phyloP scores from a whole-genome alignment of 2,797 vertebrate species.

The Lacerta agilis region DNA sequence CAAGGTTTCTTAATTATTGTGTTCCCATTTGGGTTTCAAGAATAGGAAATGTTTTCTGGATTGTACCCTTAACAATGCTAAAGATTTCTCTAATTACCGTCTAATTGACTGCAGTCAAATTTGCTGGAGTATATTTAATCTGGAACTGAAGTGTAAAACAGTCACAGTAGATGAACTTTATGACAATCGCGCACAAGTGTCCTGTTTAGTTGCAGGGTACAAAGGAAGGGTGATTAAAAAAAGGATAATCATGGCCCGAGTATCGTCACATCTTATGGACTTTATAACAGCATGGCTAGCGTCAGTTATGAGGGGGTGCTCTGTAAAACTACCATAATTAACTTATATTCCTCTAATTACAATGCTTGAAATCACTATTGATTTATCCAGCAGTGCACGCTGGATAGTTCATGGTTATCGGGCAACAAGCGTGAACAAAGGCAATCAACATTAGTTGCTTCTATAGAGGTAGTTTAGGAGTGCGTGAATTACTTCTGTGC shows the following conservation, averaged over 20 bases:
- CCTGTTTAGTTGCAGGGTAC: conserved; percentile 21
- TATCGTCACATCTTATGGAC: conserved; percentile 27
- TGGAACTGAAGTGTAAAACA: conserved; percentile 36
- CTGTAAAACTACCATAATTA: conserved; percentile 41
- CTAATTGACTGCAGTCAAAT: conserved; percentile 49
- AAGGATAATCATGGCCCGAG: conserved; percentile 28
- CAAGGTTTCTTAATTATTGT: conserved; percentile 33
- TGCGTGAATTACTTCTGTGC: not conserved
- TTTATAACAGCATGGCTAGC: conserved; percentile 10
- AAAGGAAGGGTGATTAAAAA: conserved; percentile 29
- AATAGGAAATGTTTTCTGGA: conserved; percentile 41
- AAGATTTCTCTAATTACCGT: conserved; percentile 52
- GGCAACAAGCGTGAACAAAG: conserved; percentile 20
- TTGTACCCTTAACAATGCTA: conserved; percentile 35
- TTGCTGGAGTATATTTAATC: conserved; percentile 50
- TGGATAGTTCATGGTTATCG: conserved; percentile 14
- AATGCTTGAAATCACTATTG: conserved; percentile 40
- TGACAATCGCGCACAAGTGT: conserved; percentile 31
- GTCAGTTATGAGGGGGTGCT: conserved; percentile 33
- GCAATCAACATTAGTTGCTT: conserved; percentile 14
- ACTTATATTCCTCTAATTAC: conserved; percentile 31
- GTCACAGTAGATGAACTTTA: conserved; percentile 37
- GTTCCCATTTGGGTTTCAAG: conserved; percentile 57
- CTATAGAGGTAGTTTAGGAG: not conserved
- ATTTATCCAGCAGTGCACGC: conserved; percentile 5